phyloP scores from a whole-genome alignment of 2,888 invertebrate species.

The Pimpla rufipes region DNA sequence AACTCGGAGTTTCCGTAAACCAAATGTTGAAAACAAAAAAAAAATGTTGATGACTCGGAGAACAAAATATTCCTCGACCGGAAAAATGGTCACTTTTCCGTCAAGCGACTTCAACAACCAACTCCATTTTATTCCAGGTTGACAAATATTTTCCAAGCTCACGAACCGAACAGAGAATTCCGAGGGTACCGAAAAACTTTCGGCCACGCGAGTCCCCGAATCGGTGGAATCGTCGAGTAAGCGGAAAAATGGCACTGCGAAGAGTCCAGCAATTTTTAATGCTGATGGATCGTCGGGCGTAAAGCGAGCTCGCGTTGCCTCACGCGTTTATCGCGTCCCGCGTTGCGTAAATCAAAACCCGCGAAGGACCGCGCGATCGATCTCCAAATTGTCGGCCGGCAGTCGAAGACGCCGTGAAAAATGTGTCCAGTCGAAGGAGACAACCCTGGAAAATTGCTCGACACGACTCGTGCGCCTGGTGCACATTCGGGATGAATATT shows the following conservation, averaged over 20 bases:
- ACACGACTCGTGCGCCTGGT: not conserved
- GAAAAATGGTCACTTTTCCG: not conserved
- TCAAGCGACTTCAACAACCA: not conserved
- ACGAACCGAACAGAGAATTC: not conserved
- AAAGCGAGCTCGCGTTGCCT: constrained; percentile 26
- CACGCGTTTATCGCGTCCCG: constrained; percentile 40
- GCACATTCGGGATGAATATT: constrained; percentile 52
- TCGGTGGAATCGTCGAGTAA: constrained; percentile 36
- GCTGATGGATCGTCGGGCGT: constrained; percentile 59
- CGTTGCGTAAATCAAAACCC: constrained; percentile 57
- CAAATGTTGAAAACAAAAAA: not conserved
- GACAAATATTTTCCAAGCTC: constrained; percentile 30
- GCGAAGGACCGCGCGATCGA: constrained; percentile 28
- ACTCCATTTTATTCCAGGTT: not conserved
- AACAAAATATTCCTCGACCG: too few relatives aligned
- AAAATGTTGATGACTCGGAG: not conserved
- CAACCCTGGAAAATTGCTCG: constrained; percentile 20
- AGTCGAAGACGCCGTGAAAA: not conserved
- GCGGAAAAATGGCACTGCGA: constrained; percentile 15
- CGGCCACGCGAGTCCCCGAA: not conserved
- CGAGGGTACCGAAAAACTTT: constrained; percentile 37
- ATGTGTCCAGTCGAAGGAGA: not conserved
- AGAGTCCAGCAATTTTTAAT: constrained; percentile 59
- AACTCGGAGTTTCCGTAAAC: not conserved
- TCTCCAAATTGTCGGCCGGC: constrained; percentile 15